Evolutionary conservation across 2,113 vertebrate species (phyloP).

Genomic region (Alaudala cheleensis): DNA sequence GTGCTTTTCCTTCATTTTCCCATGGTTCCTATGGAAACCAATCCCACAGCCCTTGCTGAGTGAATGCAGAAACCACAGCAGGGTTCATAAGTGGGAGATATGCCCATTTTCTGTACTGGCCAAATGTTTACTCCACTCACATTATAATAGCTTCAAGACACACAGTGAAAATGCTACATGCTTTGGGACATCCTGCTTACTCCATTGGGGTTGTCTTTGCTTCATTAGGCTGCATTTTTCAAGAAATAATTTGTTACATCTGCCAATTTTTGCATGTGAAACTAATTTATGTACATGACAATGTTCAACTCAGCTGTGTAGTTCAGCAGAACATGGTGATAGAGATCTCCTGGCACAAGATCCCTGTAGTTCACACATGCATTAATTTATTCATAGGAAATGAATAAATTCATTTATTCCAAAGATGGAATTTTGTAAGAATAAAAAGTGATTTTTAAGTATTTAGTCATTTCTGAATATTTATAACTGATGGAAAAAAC

Average conservation of each 20-base stretch:
- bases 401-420: too few species aligned
- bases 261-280: not conserved
- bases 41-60: not conserved
- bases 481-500: not conserved
- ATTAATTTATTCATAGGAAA: not conserved
- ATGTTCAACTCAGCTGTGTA: not conserved
- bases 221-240: not conserved
- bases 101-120: not conserved
- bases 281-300: not conserved
- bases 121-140: not conserved
- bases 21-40: constrained; percentile 19
- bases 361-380: not conserved
- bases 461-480: not conserved
- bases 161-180: not conserved
- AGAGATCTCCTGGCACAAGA: not conserved
- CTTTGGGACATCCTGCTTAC: not conserved
- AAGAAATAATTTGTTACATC: not conserved
- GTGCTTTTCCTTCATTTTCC: not conserved
- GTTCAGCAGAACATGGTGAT: not conserved
- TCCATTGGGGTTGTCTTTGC: not conserved
- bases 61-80: not conserved
- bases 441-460: not conserved
- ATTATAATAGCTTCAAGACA: not conserved
- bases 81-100: not conserved
- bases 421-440: not conserved